These are phyloP conservation scores for Gnathonemus longibarbis DNA, from an alignment of 2,113 vertebrate genomes.

Conservation along the genomic window DNA sequence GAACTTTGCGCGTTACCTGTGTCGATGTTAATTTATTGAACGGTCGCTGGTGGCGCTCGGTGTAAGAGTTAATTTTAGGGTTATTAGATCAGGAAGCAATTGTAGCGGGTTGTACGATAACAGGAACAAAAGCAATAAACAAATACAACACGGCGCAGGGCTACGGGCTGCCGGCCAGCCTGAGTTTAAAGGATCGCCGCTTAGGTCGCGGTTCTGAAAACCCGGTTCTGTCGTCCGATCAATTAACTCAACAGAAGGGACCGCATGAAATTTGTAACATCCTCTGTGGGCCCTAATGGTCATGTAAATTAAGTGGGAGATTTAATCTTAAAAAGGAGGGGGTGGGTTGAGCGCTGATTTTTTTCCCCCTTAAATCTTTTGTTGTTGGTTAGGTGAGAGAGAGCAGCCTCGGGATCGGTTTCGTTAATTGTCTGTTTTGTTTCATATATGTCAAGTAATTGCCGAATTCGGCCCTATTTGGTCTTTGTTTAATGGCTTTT, in stretches of 20 bases:
- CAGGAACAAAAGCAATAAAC: slow-evolving; percentile 49
- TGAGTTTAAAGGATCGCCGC: neutral
- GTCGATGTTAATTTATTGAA: neutral
- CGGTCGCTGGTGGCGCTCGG: neutral
- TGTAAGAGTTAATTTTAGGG: neutral
- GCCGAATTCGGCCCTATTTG: slow-evolving; percentile 33
- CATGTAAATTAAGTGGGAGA: slow-evolving; percentile 46
- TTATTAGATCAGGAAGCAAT: slow-evolving; percentile 54
- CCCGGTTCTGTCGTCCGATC: neutral
- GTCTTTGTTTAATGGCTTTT: slow-evolving; percentile 26
- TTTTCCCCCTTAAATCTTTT: slow-evolving; percentile 3
- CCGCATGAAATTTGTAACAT: slow-evolving; percentile 45
- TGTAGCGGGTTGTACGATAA: slow-evolving; percentile 53
- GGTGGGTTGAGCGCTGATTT: slow-evolving; percentile 23
- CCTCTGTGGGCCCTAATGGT: slow-evolving; percentile 43
- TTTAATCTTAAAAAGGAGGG: slow-evolving; percentile 41
- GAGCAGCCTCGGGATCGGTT: slow-evolving; percentile 22
- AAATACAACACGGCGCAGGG: slow-evolving; percentile 22
- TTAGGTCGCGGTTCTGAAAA: neutral
- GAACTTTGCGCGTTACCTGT: neutral
- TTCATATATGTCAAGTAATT: slow-evolving; percentile 36
- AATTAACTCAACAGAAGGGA: slow-evolving; percentile 11
- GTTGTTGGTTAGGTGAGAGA: slow-evolving; percentile 30
- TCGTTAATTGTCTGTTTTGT: slow-evolving; percentile 18
- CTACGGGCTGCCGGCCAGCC: slow-evolving; percentile 28